Conservation (phyloP, 2,888 invertebrate genomes). For the Hypselothyrea guttata region DNA sequence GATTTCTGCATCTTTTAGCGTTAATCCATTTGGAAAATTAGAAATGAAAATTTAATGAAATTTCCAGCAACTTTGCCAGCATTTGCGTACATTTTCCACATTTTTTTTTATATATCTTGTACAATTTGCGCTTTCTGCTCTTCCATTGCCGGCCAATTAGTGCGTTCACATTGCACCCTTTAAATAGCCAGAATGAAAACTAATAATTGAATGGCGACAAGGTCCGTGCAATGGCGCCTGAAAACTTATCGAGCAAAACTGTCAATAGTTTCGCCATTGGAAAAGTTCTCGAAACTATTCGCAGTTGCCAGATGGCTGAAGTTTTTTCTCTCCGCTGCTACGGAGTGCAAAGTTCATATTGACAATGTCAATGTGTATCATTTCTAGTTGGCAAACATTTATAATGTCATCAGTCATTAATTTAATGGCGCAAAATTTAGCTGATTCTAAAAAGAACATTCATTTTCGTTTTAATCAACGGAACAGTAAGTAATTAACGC, state of each 20-base stretch:
- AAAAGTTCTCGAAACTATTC: constrained; percentile 31
- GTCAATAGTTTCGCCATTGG: constrained; percentile 12
- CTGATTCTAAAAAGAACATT: constrained; percentile 58
- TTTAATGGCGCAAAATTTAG: constrained; percentile 51
- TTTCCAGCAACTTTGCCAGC: constrained; percentile 56
- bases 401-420: constrained; percentile 69
- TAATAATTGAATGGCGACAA: constrained; percentile 47
- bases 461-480: constrained; percentile 41
- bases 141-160: constrained; percentile 40
- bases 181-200: constrained; percentile 32
- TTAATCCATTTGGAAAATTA: constrained; percentile 81
- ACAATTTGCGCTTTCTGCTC: not conserved
- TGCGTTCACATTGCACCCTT: constrained; percentile 5
- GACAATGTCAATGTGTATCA: constrained; percentile 31
- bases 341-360: constrained; percentile 41
- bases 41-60: constrained; percentile 80
- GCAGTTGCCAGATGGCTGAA: constrained; percentile 17
- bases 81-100: constrained; percentile 44
- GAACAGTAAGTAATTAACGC: constrained; percentile 62
- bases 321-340: not conserved
- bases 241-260: constrained; percentile 24
- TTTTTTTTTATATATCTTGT: constrained; percentile 24
- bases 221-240: not conserved
- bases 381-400: constrained; percentile 40
- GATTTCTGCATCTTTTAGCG: constrained; percentile 79